Conservation (phyloP, 2,888 invertebrate genomes). For the Aleiodes alternator region DNA sequence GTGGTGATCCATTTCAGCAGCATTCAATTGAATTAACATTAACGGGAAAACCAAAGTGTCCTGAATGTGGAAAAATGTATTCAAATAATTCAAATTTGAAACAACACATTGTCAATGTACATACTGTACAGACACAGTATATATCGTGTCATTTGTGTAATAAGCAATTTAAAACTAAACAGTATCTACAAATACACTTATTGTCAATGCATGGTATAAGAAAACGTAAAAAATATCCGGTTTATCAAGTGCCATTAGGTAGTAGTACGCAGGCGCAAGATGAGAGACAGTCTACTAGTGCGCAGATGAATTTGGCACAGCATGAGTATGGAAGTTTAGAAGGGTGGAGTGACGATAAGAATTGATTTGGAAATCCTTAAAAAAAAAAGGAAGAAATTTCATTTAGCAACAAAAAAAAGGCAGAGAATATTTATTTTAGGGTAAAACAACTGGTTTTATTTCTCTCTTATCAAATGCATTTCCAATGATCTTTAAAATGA, state of each 20-base stretch:
- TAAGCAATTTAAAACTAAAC: slow-evolving; percentile 83
- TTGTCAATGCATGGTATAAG: slow-evolving; percentile 82
- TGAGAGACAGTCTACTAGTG: slow-evolving; percentile 55
- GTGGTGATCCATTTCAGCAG: slow-evolving; percentile 60
- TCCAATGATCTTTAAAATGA: background rate
- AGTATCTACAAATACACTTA: slow-evolving; percentile 84
- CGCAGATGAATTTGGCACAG: slow-evolving; percentile 60
- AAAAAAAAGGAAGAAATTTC: background rate
- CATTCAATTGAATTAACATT: slow-evolving; percentile 48
- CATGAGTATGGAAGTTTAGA: slow-evolving; percentile 60
- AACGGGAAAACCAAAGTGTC: slow-evolving; percentile 79
- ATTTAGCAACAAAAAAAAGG: too few species aligned
- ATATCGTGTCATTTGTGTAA: slow-evolving; percentile 81
- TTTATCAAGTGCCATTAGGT: slow-evolving; percentile 68
- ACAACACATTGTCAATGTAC: slow-evolving; percentile 83
- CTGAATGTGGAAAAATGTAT: slow-evolving; percentile 82
- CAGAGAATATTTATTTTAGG: slow-evolving; percentile 36
- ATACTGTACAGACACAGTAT: slow-evolving; percentile 79
- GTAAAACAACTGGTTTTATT: background rate
- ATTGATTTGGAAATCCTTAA: slow-evolving; percentile 51
- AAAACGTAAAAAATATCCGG: slow-evolving; percentile 77
- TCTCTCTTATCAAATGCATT: background rate
- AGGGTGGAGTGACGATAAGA: slow-evolving; percentile 67
- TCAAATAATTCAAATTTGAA: slow-evolving; percentile 83
- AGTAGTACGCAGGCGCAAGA: slow-evolving; percentile 55